A percentile compares a stretch with the other conserved stretches of the same genome.
These are phyloP conservation scores for Ditylenchus dipsaci DNA, from an alignment of 1,140 invertebrate genomes.

Conservation along the genomic window DNA sequence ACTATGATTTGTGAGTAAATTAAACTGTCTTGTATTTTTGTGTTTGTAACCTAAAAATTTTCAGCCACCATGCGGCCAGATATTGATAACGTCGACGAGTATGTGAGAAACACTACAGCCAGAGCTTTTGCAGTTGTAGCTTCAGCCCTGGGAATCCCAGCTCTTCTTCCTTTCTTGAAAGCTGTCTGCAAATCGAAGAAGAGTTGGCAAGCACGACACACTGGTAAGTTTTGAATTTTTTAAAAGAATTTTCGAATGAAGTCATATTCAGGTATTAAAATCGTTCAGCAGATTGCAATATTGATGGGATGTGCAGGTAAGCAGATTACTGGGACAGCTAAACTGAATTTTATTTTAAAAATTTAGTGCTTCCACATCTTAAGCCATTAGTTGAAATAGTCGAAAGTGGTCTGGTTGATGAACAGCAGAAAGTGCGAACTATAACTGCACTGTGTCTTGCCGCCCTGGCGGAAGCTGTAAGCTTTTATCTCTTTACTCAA, in stretches of 20 bases:
- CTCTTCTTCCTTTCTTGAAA: conserved; percentile 92
- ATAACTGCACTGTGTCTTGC: conserved; percentile 98
- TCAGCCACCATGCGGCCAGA: conserved; percentile 92
- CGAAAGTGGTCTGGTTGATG: conserved; percentile 78
- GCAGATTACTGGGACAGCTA: no score
- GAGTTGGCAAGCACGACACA: conserved; percentile 98
- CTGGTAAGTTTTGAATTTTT: conserved; percentile 64
- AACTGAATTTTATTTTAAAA: no score
- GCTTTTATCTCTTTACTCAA: conserved; percentile 71
- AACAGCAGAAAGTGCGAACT: conserved; percentile 77
- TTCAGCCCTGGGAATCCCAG: conserved; percentile 94
- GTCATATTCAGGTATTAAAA: conserved; percentile 73
- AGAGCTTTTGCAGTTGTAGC: conserved; percentile 98
- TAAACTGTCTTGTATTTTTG: no score
- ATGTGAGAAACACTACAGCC: conserved; percentile 97
- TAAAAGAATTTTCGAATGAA: not conserved
- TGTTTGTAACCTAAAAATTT: no score
- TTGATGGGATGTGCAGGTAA: conserved; percentile 99
- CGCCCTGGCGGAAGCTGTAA: conserved; percentile 73
- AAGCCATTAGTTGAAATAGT: conserved; percentile 98
- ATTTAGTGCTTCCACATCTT: conserved; percentile 95
- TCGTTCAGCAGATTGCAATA: conserved; percentile 99
- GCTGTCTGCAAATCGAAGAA: conserved; percentile 99
- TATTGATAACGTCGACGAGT: conserved; percentile 99
- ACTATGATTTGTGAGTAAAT: conserved; percentile 89